phyloP scores from a whole-genome alignment of 1,140 invertebrate genomes.

The Pararge aegeria region DNA sequence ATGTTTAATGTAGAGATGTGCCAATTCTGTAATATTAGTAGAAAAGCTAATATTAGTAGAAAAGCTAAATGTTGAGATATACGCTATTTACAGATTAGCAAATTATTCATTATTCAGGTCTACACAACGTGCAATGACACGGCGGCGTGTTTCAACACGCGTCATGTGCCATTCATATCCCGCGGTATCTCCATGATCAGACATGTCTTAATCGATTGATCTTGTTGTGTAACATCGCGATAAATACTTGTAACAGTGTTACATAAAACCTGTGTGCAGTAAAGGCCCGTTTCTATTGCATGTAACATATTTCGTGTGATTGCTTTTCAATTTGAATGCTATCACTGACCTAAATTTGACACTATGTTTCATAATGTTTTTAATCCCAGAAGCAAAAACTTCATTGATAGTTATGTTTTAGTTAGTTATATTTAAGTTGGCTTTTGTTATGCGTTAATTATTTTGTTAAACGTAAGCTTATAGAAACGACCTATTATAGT shows the following conservation, averaged over 20 bases:
- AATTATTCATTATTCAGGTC: not conserved
- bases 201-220: constrained; percentile 35
- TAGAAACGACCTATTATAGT: too few species aligned
- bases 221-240: constrained; percentile 24
- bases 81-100: not conserved
- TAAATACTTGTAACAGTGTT: constrained; percentile 30
- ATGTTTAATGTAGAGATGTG: too few species aligned
- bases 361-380: not conserved
- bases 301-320: not conserved
- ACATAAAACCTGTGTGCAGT: constrained; percentile 24
- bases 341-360: not conserved
- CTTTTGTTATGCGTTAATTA: too few species aligned
- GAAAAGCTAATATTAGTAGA: too few species aligned
- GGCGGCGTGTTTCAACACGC: constrained; percentile 10
- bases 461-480: too few species aligned
- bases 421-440: too few species aligned
- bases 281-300: constrained; percentile 17
- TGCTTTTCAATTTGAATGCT: not conserved
- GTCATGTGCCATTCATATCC: constrained; percentile 23
- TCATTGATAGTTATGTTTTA: too few species aligned
- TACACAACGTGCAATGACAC: constrained; percentile 2
- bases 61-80: not conserved
- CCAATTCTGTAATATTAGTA: not conserved
- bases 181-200: constrained; percentile 23
- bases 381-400: too few species aligned